Percentiles rank a stretch among this genome's conserved stretches.
phyloP scores from a whole-genome alignment of 1,140 invertebrate species.

The Trachymyrmex cornetzi region DNA sequence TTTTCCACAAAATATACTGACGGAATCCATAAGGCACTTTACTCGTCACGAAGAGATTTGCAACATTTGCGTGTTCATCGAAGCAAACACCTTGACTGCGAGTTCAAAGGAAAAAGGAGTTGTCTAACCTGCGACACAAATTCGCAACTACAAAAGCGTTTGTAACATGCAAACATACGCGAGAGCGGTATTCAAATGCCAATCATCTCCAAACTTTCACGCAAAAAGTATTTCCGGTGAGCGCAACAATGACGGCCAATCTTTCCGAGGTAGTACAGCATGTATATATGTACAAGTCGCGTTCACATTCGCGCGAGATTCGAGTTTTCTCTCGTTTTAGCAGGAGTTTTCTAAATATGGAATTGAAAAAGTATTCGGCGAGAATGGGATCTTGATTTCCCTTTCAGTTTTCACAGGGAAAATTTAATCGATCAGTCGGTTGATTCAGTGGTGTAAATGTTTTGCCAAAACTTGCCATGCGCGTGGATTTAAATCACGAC shows the following conservation, averaged over 20 bases:
- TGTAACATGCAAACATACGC: not conserved
- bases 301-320: not conserved
- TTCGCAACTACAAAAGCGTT: slow-evolving; percentile 20
- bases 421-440: not conserved
- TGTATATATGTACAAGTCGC: not conserved
- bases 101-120: slow-evolving; percentile 27
- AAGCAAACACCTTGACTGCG: not conserved
- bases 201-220: slow-evolving; percentile 42
- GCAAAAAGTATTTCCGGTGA: slow-evolving; percentile 8
- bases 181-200: slow-evolving; percentile 17
- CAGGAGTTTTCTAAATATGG: not conserved
- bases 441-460: slow-evolving; percentile 8
- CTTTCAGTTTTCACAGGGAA: slow-evolving; percentile 23
- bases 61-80: not conserved
- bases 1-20: not conserved
- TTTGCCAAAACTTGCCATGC: slow-evolving; percentile 36
- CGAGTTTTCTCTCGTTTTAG: not conserved
- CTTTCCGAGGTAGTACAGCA: slow-evolving; percentile 2
- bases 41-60: not conserved
- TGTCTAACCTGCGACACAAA: slow-evolving; percentile 15
- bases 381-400: not conserved
- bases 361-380: not conserved
- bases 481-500: slow-evolving; percentile 51
- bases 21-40: not conserved
- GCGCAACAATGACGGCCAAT: slow-evolving; percentile 40